Evolutionary conservation across 2,113 vertebrate species (phyloP), one percentile per base, ranked within the genome.

Genomic region (Sialia sialis): DNA sequence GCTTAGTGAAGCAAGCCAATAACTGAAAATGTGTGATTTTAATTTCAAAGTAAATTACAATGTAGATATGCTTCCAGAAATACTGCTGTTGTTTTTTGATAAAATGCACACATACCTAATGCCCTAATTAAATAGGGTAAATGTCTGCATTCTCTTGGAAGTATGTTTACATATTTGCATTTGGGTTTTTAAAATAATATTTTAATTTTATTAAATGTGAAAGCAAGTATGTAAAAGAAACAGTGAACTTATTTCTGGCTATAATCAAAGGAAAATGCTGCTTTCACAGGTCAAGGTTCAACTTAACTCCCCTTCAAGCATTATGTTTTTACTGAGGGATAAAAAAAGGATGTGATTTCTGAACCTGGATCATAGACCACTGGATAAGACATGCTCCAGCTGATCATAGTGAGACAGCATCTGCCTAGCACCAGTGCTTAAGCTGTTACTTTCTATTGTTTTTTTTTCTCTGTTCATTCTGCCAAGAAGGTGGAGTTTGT

Each of bases 141-240:
- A 63, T 18, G 67, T 66, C 36, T 56, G 30, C n/a, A 63, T 88
- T 86, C 30, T 85, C 30, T 73, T 64, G 17, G 39, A 91, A 85
- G 27, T 77, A 59, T 27, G 17, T 39, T 76, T 54, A 90, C 17
- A 25, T 91, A 62, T 34, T 94, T 58, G 66, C 0, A 2, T 87
- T 72, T 2, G 3, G 8, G 5, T 0, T 49, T 85, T 73, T 54
- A 3, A 0, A 86, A 64, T 73, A 89, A 62, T 56, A 46, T 85
- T 85, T 87, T 80, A 74, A 86, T 93, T 89, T 58, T 70, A 73
- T 84, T 90, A 81, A 66, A 74, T 52, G 17, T 80, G 52, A 95
- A 91, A 90, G 27, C 30, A 90, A 91, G 27, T 38, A 25, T 51
- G 25, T 63, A 44, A 51, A 80, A 82, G 29, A 75, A 95, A 70